phyloP scores from a whole-genome alignment of 2,113 vertebrate species.

The Himantopus leucocephalus region DNA sequence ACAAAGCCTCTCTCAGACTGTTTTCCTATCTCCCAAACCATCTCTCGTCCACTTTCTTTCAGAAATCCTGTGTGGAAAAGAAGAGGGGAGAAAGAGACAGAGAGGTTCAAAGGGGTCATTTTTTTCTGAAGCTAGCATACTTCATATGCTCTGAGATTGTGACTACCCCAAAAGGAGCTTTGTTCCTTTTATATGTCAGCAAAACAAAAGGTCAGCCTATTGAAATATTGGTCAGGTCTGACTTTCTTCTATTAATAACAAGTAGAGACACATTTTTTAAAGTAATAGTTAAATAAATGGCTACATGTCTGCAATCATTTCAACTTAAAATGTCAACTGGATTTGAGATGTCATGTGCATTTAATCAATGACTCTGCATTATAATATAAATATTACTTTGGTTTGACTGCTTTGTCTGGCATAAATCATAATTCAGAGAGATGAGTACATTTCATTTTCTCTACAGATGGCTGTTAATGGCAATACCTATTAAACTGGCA shows the following conservation, averaged over 20 bases:
- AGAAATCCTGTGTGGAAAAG: neutral
- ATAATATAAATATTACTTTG: constrained; percentile 76
- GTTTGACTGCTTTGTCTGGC: constrained; percentile 68
- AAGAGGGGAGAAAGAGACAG: neutral
- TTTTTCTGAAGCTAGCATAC: neutral
- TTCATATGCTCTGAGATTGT: constrained; percentile 32
- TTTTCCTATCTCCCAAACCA: neutral
- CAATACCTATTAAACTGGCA: constrained; percentile 72
- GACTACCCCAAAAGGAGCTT: constrained; percentile 12
- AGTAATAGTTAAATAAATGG: constrained; percentile 78
- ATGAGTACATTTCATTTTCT: constrained; percentile 68
- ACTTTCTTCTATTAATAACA: constrained; percentile 75
- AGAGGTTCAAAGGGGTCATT: neutral
- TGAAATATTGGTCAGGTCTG: constrained; percentile 72
- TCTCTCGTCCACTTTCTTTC: neutral
- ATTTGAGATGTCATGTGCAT: constrained; percentile 78
- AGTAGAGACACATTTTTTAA: constrained; percentile 75
- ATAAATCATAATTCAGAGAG: constrained; percentile 76
- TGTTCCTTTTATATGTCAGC: constrained; percentile 23
- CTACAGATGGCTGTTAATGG: constrained; percentile 65
- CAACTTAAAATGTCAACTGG: constrained; percentile 79
- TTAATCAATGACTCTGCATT: constrained; percentile 77
- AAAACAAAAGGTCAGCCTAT: constrained; percentile 71
- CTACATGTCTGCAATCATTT: constrained; percentile 78
- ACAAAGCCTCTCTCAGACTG: neutral